These are phyloP conservation scores for Hyla sarda DNA, from an alignment of 2,113 vertebrate genomes.

Conservation along the genomic window DNA sequence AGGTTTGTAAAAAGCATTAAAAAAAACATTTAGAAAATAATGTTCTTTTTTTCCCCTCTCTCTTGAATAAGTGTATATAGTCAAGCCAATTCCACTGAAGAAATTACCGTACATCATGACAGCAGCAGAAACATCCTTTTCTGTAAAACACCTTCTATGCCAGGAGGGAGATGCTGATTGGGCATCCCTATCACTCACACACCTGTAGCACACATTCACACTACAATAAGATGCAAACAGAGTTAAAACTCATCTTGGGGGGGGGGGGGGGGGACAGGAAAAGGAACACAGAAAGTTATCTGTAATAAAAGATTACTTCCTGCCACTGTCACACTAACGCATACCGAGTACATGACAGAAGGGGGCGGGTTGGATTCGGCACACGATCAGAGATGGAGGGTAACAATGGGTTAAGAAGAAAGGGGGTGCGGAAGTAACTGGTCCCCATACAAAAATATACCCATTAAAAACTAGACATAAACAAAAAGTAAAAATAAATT, in stretches of 20 bases:
- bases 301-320: background rate
- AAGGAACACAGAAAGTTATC: background rate
- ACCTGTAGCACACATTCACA: background rate
- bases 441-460: constrained; percentile 57
- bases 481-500: constrained; percentile 59
- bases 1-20: background rate
- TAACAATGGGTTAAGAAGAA: background rate
- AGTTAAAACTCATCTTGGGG: background rate
- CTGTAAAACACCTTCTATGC: background rate
- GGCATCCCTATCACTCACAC: background rate
- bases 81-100: background rate
- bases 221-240: background rate
- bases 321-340: background rate
- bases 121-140: background rate
- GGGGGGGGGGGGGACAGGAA: background rate
- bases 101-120: background rate
- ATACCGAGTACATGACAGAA: background rate
- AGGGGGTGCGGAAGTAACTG: constrained; percentile 45
- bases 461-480: constrained; percentile 58
- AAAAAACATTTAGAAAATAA: background rate
- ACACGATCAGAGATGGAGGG: background rate
- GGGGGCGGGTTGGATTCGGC: background rate
- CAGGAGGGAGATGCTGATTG: constrained; percentile 29
- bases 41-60: too few species aligned
- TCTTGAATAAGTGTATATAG: background rate